Evolutionary conservation across 2,797 vertebrate species (phyloP).

Genomic region (Orientallactaga sibirica): DNA sequence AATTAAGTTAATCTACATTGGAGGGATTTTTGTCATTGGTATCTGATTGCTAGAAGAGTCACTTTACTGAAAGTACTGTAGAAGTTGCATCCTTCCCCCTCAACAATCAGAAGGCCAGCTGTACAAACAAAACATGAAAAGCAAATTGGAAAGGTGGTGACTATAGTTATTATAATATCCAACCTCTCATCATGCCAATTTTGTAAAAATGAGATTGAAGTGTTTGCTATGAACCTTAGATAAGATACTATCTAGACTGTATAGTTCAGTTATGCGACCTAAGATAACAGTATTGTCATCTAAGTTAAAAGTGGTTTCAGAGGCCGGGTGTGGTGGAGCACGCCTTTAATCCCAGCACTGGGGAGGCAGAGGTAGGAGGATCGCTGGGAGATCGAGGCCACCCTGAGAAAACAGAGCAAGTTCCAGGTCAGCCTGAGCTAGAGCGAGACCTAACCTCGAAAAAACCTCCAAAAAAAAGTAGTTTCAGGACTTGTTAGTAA

Average conservation of each 20-base stretch:
- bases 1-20: slow-evolving; percentile 61
- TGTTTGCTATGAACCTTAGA: slow-evolving; percentile 29
- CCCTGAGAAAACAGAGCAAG: too few species aligned
- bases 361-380: too few species aligned
- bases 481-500: slow-evolving; percentile 65
- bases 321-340: too few species aligned
- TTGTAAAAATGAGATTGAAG: slow-evolving; percentile 43
- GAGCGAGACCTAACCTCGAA: too few species aligned
- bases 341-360: too few species aligned
- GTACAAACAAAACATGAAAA: slow-evolving; percentile 41
- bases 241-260: slow-evolving; percentile 21
- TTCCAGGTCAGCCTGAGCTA: too few species aligned
- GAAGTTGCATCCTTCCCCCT: not conserved
- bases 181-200: not conserved
- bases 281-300: slow-evolving; percentile 65
- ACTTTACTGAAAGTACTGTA: slow-evolving; percentile 35
- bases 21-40: slow-evolving; percentile 41
- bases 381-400: too few species aligned
- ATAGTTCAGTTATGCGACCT: slow-evolving; percentile 55
- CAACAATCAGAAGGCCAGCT: slow-evolving; percentile 7
- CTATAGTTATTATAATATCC: not conserved
- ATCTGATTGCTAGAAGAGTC: slow-evolving; percentile 43
- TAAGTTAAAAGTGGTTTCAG: slow-evolving; percentile 39
- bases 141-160: not conserved
- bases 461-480: not conserved